Evolutionary conservation across 2,113 vertebrate species (phyloP).

Genomic region (Dolichallabes microphthalmus): DNA sequence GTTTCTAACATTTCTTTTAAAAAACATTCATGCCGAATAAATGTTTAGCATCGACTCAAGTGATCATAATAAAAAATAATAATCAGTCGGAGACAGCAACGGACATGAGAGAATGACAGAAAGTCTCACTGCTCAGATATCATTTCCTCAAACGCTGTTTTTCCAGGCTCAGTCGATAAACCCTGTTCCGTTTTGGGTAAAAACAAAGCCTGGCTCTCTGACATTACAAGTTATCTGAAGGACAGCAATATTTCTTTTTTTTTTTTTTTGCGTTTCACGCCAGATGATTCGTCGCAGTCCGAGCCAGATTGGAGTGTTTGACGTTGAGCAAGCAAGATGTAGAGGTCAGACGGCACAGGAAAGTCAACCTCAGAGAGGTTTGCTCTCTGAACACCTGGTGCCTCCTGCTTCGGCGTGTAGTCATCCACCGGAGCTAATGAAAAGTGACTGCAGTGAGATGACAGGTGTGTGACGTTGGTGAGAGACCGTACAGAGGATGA

Average conservation of each 20-base stretch:
- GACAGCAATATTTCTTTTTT: not conserved
- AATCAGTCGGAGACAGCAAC: slow-evolving; percentile 17
- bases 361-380: slow-evolving; percentile 50
- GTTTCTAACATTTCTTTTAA: not conserved
- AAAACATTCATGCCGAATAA: too few relatives aligned
- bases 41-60: too few relatives aligned
- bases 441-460: slow-evolving; percentile 69
- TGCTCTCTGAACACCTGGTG: slow-evolving; percentile 64
- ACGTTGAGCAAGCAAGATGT: slow-evolving; percentile 47
- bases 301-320: slow-evolving; percentile 45
- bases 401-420: slow-evolving; percentile 49
- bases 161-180: slow-evolving; percentile 20
- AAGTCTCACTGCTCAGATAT: not conserved
- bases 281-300: not conserved
- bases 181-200: slow-evolving; percentile 13
- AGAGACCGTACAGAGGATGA: slow-evolving; percentile 41
- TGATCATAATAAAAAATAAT: too few relatives aligned
- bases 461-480: slow-evolving; percentile 61
- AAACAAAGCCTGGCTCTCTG: not conserved
- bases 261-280: not conserved
- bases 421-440: slow-evolving; percentile 63
- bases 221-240: slow-evolving; percentile 15
- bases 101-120: slow-evolving; percentile 3
- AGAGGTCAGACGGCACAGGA: slow-evolving; percentile 48
- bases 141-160: slow-evolving; percentile 14